Evolutionary conservation across 2,888 invertebrate species (phyloP).

Genomic region (Celastrina argiolus): DNA sequence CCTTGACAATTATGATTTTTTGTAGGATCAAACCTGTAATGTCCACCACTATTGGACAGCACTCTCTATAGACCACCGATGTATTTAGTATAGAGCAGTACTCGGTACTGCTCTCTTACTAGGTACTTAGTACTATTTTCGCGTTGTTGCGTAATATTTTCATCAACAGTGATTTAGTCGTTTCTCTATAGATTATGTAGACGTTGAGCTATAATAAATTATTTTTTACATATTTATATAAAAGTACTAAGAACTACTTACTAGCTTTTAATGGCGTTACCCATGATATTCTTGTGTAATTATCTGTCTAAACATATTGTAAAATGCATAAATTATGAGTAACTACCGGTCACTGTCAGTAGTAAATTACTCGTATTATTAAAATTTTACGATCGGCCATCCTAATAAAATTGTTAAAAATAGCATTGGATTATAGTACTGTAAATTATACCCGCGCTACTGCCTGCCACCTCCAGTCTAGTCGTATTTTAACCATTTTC

Average conservation of each 20-base stretch:
- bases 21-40: too few species aligned
- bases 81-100: too few species aligned
- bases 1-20: too few species aligned
- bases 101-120: too few species aligned
- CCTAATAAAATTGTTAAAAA: constrained; percentile 54
- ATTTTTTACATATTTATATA: constrained; percentile 12
- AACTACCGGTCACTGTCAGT: constrained; percentile 22
- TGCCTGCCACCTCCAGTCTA: constrained; percentile 25
- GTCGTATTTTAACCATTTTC: constrained; percentile 2
- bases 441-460: constrained; percentile 55
- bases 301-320: constrained; percentile 17
- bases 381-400: constrained; percentile 37
- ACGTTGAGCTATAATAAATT: constrained; percentile 4
- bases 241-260: constrained; percentile 3
- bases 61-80: too few species aligned
- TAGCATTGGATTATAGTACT: constrained; percentile 47
- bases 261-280: constrained; percentile 5
- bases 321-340: constrained; percentile 20
- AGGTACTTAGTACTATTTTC: too few species aligned
- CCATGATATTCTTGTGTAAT: background rate
- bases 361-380: constrained; percentile 29
- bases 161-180: background rate
- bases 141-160: background rate
- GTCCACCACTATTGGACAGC: too few species aligned
- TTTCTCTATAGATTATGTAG: background rate